Evolutionary conservation across 1,140 invertebrate species (phyloP).

Genomic region (Probaryconus sp.): DNA sequence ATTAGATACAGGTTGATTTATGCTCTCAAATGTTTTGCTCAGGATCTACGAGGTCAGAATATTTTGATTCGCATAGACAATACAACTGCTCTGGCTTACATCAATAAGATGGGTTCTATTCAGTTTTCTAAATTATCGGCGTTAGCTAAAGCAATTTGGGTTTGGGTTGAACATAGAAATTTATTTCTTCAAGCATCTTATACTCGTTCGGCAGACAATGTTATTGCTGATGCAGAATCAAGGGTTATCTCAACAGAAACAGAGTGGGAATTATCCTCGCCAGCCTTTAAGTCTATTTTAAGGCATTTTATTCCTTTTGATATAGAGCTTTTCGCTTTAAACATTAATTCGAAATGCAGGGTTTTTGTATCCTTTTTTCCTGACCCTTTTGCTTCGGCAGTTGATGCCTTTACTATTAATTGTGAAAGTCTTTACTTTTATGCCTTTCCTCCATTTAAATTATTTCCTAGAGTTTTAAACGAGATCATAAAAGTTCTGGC

Average conservation of each 20-base stretch:
- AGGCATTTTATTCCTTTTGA: slow-evolving; percentile 1
- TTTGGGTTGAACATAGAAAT: slow-evolving; percentile 21
- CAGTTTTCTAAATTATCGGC: slow-evolving; percentile 8
- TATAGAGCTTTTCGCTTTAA: slow-evolving; percentile 19
- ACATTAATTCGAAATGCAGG: slow-evolving; percentile 15
- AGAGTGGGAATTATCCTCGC: slow-evolving; percentile 13
- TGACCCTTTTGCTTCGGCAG: slow-evolving; percentile 4
- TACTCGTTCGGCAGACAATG: slow-evolving; percentile 10
- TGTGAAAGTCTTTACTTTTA: slow-evolving; percentile 21
- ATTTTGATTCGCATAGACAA: slow-evolving; percentile 29
- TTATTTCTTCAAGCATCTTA: slow-evolving; percentile 9
- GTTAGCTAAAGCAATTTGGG: slow-evolving; percentile 21
- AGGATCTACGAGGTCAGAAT: background rate
- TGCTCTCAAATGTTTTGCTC: slow-evolving; percentile 15
- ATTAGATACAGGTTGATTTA: slow-evolving; percentile 1
- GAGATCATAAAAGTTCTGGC: slow-evolving; percentile 17
- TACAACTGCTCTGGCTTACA: slow-evolving; percentile 10
- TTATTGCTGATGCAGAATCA: slow-evolving; percentile 8
- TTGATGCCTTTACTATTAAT: slow-evolving; percentile 16
- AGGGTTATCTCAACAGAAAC: slow-evolving; percentile 10
- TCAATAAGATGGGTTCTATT: slow-evolving; percentile 26
- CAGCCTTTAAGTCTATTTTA: background rate
- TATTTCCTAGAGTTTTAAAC: slow-evolving; percentile 7
- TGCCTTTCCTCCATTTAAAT: slow-evolving; percentile 22
- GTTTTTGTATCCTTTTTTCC: slow-evolving; percentile 15